Conservation (phyloP, 2,888 invertebrate species). For the Crepidodera aurea region DNA sequence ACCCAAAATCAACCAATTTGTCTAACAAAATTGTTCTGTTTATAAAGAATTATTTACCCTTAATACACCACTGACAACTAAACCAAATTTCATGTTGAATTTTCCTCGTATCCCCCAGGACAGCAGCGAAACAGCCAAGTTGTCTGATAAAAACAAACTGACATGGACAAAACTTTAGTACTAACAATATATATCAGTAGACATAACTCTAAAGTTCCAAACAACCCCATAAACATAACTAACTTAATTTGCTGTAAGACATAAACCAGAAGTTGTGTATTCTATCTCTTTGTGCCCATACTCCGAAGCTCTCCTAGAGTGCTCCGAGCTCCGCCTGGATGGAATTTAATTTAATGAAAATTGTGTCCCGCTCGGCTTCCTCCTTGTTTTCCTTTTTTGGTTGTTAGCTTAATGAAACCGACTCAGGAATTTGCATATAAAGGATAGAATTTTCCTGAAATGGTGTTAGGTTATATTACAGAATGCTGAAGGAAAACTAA, state of each 20-base stretch:
- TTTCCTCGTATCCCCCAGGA: slow-evolving; percentile 16
- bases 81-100: not conserved
- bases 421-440: slow-evolving; percentile 11
- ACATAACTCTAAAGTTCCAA: slow-evolving; percentile 55
- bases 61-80: not conserved
- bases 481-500: not conserved
- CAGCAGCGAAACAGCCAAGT: slow-evolving; percentile 35
- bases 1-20: too few species aligned
- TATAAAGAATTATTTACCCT: too few species aligned
- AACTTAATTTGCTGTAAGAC: slow-evolving; percentile 57
- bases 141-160: slow-evolving; percentile 49
- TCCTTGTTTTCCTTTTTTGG: slow-evolving; percentile 14
- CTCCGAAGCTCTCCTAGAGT: slow-evolving; percentile 25
- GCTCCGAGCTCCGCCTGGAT: slow-evolving; percentile 11
- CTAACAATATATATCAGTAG: slow-evolving; percentile 52
- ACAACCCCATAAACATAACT: slow-evolving; percentile 57
- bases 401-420: slow-evolving; percentile 12
- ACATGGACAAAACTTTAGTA: slow-evolving; percentile 50
- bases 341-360: slow-evolving; percentile 47
- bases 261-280: slow-evolving; percentile 53
- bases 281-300: slow-evolving; percentile 30
- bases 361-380: slow-evolving; percentile 16
- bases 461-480: not conserved
- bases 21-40: too few species aligned
- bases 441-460: slow-evolving; percentile 1